phyloP scores from a whole-genome alignment of 2,888 invertebrate genomes.

The Bombylius major region DNA sequence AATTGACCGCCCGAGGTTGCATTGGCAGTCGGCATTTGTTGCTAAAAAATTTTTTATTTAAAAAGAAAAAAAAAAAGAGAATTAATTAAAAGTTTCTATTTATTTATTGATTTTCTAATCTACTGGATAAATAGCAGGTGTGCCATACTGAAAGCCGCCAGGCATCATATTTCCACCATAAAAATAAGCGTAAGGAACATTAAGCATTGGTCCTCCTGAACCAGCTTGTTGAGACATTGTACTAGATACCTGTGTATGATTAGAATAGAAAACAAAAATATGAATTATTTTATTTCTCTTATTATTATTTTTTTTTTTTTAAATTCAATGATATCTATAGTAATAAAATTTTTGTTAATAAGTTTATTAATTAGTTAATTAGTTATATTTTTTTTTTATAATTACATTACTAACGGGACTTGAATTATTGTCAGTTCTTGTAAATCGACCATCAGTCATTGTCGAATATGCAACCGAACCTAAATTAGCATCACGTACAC shows the following conservation, averaged over 20 bases:
- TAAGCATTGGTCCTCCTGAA: conserved; percentile 35
- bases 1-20: conserved; percentile 59
- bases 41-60: conserved; percentile 17
- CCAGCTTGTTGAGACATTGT: conserved; percentile 56
- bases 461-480: conserved; percentile 55
- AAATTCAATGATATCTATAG: background rate
- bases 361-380: no score
- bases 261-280: background rate
- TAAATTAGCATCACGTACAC: conserved; percentile 46
- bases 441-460: conserved; percentile 56
- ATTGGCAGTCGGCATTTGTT: conserved; percentile 62
- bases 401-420: conserved; percentile 46
- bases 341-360: background rate
- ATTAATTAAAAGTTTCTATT: background rate
- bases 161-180: conserved; percentile 55
- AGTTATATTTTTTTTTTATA: background rate
- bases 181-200: conserved; percentile 45
- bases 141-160: conserved; percentile 57
- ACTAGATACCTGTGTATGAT: conserved; percentile 47
- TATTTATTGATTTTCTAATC: conserved; percentile 20
- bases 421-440: conserved; percentile 65
- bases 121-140: conserved; percentile 56
- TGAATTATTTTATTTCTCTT: background rate
- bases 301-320: background rate
- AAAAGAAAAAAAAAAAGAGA: background rate